A percentile compares a stretch with the other conserved stretches of the same genome.
Conservation (phyloP, 2,113 vertebrate genomes). For the Crypturellus undulatus region DNA sequence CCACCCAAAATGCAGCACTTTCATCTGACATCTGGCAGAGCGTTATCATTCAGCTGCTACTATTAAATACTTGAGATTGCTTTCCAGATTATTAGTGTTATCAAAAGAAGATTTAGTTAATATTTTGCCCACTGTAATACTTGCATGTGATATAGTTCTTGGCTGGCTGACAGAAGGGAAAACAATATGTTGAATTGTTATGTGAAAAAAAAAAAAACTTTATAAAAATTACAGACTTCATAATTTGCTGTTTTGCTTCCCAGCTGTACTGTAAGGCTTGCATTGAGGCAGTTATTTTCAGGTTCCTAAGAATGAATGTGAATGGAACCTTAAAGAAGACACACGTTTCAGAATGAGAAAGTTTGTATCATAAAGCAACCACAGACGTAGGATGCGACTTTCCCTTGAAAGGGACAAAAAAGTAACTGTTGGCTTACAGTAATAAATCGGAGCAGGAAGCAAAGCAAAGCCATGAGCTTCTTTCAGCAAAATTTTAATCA, state of each 20-base stretch:
- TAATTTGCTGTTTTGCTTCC: neutral
- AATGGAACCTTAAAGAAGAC: neutral
- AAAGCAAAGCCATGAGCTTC: neutral
- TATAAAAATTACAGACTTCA: neutral
- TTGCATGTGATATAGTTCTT: neutral
- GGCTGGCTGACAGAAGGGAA: neutral
- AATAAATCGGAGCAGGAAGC: constrained; percentile 17
- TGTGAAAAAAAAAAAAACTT: constrained; percentile 15
- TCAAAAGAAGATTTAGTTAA: neutral
- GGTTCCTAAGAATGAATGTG: neutral
- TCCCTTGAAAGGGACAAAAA: neutral
- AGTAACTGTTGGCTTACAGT: neutral
- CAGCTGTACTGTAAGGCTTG: neutral
- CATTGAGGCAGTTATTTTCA: neutral
- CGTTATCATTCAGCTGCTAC: neutral
- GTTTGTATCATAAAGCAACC: neutral
- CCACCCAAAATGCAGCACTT: neutral
- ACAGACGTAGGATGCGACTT: neutral
- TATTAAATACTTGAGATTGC: neutral
- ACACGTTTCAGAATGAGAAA: neutral
- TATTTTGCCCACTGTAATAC: neutral
- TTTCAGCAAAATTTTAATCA: neutral
- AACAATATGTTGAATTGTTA: neutral
- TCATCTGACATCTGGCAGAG: neutral
- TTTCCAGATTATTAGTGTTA: neutral